Percentiles rank a stretch among this genome's conserved stretches.
These are phyloP conservation scores for Scelioninae gen. 2 DNA, from an alignment of 2,888 invertebrate species.

Conservation along the genomic window DNA sequence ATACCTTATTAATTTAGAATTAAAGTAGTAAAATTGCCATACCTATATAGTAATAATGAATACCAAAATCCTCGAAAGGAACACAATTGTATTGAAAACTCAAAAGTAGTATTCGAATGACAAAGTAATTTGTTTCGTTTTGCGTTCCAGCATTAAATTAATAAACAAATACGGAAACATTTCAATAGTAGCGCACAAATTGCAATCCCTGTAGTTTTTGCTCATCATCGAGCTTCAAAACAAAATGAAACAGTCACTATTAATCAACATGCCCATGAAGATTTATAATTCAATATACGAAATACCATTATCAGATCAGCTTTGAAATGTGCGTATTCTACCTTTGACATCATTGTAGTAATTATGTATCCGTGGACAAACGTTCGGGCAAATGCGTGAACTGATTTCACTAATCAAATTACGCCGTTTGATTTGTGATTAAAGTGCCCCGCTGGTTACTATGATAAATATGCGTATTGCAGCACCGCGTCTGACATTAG, in stretches of 20 bases:
- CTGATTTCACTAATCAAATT: constrained; percentile 36
- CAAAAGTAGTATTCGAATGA: no score
- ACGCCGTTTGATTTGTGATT: constrained; percentile 32
- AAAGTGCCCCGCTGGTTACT: constrained; percentile 10
- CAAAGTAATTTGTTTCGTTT: no score
- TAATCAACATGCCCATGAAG: constrained; percentile 14
- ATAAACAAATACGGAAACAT: no score
- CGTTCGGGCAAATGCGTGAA: constrained; percentile 12
- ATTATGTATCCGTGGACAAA: constrained; percentile 23
- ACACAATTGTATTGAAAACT: no score
- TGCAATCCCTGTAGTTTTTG: no score
- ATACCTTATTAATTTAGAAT: no score
- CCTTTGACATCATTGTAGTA: constrained; percentile 7
- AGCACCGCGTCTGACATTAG: background rate
- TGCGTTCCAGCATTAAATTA: no score
- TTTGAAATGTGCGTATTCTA: constrained; percentile 7
- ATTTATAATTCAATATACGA: constrained; percentile 21
- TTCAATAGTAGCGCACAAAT: no score
- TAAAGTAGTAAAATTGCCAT: no score
- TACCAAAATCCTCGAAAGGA: no score
- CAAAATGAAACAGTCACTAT: background rate
- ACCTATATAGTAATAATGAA: no score
- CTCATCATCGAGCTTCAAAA: no score
- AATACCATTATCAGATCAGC: constrained; percentile 25
- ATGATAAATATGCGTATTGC: constrained; percentile 9